These are phyloP conservation scores for Sebastes iracundus DNA, from an alignment of 2,797 vertebrate genomes.

Conservation along the genomic window DNA sequence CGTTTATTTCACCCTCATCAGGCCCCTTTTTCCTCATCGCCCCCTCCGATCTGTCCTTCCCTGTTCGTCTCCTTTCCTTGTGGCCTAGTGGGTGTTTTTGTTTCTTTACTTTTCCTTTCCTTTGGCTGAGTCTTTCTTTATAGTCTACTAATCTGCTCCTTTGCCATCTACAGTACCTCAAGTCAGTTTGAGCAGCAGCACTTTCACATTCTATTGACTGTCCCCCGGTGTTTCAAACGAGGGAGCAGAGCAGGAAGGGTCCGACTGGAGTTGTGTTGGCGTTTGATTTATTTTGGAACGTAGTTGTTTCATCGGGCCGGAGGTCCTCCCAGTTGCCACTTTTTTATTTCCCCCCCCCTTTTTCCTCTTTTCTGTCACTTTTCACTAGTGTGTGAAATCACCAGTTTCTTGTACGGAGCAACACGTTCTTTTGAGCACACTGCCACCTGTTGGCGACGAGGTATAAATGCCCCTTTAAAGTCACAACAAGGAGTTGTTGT, in stretches of 20 bases:
- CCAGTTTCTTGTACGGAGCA: conserved; percentile 49
- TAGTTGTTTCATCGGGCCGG: conserved; percentile 15
- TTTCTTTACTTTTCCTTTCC: conserved; percentile 25
- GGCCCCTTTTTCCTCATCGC: conserved; percentile 27
- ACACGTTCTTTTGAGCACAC: conserved; percentile 76
- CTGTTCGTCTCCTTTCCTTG: conserved; percentile 39
- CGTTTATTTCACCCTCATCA: conserved; percentile 75
- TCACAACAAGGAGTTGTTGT: conserved; percentile 39
- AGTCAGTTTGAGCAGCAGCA: conserved; percentile 76
- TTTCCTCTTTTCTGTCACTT: conserved; percentile 66
- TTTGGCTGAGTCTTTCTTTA: conserved; percentile 43
- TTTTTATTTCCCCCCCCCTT: conserved; percentile 33
- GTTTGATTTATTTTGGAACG: conserved; percentile 20
- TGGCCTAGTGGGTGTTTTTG: conserved; percentile 56
- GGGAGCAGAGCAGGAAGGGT: conserved; percentile 35
- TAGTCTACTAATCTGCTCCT: conserved; percentile 49
- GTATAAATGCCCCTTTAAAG: conserved; percentile 61
- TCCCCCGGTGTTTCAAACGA: conserved; percentile 23
- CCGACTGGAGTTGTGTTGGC: conserved; percentile 10
- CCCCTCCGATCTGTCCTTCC: conserved; percentile 31
- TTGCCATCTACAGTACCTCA: conserved; percentile 78
- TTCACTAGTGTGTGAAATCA: conserved; percentile 55
- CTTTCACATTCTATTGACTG: conserved; percentile 68
- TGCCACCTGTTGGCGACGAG: conserved; percentile 78
- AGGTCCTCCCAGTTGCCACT: conserved; percentile 63